Conservation (phyloP, 2,113 vertebrate genomes). For the Albula glossodonta region DNA sequence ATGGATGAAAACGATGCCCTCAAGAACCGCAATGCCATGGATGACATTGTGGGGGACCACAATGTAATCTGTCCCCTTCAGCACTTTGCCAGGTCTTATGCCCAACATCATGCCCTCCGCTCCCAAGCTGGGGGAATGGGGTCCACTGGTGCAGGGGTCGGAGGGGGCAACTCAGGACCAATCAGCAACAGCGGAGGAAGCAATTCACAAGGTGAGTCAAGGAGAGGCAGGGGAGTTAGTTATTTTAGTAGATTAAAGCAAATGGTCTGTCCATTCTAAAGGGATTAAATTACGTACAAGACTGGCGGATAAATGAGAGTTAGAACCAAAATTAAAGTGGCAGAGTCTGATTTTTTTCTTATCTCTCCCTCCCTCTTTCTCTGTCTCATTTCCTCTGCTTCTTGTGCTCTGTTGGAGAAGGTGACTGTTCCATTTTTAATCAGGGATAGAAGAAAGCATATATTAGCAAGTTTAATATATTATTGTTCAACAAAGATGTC, state of each 20-base stretch:
- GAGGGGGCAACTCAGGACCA: constrained; percentile 40
- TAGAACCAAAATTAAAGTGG: background rate
- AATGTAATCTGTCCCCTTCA: constrained; percentile 88
- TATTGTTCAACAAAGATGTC: too few relatives aligned
- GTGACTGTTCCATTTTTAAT: too few relatives aligned
- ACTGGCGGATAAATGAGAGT: background rate
- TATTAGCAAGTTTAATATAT: too few relatives aligned
- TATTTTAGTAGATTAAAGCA: background rate
- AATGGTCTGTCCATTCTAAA: background rate
- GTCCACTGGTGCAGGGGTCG: constrained; percentile 47
- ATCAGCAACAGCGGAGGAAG: constrained; percentile 55
- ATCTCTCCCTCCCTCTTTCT: too few relatives aligned
- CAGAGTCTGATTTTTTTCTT: background rate
- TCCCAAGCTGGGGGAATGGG: constrained; percentile 28
- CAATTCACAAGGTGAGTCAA: constrained; percentile 58
- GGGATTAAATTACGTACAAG: background rate
- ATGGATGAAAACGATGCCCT: constrained; percentile 79
- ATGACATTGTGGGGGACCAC: constrained; percentile 88
- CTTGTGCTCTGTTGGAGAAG: too few relatives aligned
- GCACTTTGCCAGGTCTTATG: constrained; percentile 76
- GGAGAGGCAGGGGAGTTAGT: background rate
- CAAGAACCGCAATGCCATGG: constrained; percentile 87
- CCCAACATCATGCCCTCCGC: constrained; percentile 65
- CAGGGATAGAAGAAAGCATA: too few relatives aligned
- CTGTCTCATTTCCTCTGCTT: too few relatives aligned